Conservation (phyloP, 2,113 vertebrate genomes). For the Dasyurus viverrinus region DNA sequence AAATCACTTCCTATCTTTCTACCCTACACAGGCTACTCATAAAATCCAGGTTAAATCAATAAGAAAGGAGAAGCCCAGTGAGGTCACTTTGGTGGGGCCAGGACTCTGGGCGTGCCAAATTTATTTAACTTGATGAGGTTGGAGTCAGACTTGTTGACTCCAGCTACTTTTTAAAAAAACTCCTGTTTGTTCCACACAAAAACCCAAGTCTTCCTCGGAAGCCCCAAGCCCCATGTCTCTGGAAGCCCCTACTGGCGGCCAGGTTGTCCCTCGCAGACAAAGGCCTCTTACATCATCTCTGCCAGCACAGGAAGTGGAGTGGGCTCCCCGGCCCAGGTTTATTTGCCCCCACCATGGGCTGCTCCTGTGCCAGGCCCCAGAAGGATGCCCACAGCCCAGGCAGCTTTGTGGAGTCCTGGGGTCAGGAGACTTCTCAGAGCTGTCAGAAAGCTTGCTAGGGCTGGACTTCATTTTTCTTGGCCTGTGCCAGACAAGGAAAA, state of each 20-base stretch:
- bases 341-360: neutral
- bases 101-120: constrained; percentile 19
- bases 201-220: neutral
- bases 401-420: neutral
- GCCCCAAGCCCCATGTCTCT: neutral
- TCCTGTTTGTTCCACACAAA: neutral
- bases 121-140: neutral
- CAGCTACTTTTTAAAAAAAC: neutral
- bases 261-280: neutral
- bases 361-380: neutral
- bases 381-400: neutral
- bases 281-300: neutral
- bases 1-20: neutral
- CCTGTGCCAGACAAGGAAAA: neutral
- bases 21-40: neutral
- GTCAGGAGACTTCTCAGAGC: neutral
- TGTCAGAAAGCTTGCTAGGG: neutral
- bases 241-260: neutral
- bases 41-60: constrained; percentile 45
- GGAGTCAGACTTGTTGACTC: constrained; percentile 62
- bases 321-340: neutral
- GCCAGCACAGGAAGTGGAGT: neutral
- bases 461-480: neutral
- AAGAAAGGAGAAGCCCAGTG: constrained; percentile 40
- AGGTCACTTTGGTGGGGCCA: neutral